Evolutionary conservation across 2,888 invertebrate species (phyloP), one percentile per base, ranked within the genome.

Genomic region (Phorcus lineatus): DNA sequence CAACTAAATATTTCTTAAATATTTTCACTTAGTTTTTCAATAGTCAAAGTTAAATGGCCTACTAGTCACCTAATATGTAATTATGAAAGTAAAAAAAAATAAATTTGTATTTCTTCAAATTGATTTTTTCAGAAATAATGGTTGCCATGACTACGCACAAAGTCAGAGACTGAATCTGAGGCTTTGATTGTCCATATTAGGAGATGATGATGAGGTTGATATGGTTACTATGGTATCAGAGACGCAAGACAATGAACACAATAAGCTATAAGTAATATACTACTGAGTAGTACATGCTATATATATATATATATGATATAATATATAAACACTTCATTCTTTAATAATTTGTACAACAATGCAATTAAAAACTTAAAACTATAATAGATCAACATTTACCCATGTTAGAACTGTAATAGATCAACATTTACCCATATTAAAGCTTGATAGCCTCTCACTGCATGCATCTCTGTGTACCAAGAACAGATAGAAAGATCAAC

Each of bases 331-430:
- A 62, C 28, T 62, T 62, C 62, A 62, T 28, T 28, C 62, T 62
- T 62, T 28, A 62, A 62, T 28, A 62, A 62, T 62, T 62, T 62
- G 62, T 62, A 62, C 62, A 62, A 62, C 62, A 62, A 28, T 28
- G 28, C 28, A 28, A 28, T 28, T 62, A 62, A 28, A 24, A 62
- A 62, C 62, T 62, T 24, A 62, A 28, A 62, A 62, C 62, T 62
- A 62, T 24, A 22, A 24, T 24, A 24, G 13, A 62, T 62, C 24
- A 62, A 24, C 28, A 22, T 24, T 62, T 62, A 62, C 28, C 62
- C 28, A 62, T 36, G 36, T 57, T 19, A 57, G 19, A 57, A 57
- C 57, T 57, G 24, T 19, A n/a, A 19, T 19, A 19, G 22, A 57
- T 57, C 19, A 57, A 19, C 19, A 3, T 19, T 57, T 57, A 57